phyloP scores from a whole-genome alignment of 1,140 invertebrate genomes.

The Venturia canescens region DNA sequence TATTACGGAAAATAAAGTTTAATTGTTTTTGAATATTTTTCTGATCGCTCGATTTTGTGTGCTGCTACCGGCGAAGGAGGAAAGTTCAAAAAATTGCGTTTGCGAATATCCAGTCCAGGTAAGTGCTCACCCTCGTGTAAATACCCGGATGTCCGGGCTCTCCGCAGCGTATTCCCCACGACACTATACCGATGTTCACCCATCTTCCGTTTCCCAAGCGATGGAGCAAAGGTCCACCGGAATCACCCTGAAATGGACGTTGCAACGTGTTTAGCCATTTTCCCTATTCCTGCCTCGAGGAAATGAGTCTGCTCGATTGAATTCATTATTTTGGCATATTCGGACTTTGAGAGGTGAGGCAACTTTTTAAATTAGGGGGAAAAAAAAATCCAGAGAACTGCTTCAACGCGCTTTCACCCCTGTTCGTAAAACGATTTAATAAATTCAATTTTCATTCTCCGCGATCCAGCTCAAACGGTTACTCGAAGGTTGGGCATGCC shows the following conservation, averaged over 20 bases:
- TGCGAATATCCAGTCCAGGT: constrained; percentile 84
- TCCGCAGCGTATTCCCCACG: constrained; percentile 87
- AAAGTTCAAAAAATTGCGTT: constrained; percentile 78
- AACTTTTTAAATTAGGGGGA: no score
- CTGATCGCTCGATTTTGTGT: background rate
- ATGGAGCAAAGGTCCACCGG: constrained; percentile 88
- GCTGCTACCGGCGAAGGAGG: no score
- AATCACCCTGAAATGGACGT: constrained; percentile 82
- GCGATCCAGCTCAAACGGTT: no score
- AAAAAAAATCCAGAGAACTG: no score
- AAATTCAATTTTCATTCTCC: no score
- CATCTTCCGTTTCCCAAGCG: constrained; percentile 84
- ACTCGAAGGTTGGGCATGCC: no score
- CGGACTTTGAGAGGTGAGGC: no score
- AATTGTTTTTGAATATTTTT: constrained; percentile 63
- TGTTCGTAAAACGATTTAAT: no score
- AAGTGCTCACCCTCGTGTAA: constrained; percentile 84
- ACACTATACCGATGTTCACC: constrained; percentile 88
- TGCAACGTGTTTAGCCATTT: background rate
- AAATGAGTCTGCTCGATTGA: no score
- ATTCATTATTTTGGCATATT: no score
- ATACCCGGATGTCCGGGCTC: constrained; percentile 83
- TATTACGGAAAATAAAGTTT: constrained; percentile 69
- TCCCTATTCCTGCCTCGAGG: background rate
- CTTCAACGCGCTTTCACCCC: no score